Conservation (phyloP, 2,888 invertebrate genomes). For the Pteria penguin region DNA sequence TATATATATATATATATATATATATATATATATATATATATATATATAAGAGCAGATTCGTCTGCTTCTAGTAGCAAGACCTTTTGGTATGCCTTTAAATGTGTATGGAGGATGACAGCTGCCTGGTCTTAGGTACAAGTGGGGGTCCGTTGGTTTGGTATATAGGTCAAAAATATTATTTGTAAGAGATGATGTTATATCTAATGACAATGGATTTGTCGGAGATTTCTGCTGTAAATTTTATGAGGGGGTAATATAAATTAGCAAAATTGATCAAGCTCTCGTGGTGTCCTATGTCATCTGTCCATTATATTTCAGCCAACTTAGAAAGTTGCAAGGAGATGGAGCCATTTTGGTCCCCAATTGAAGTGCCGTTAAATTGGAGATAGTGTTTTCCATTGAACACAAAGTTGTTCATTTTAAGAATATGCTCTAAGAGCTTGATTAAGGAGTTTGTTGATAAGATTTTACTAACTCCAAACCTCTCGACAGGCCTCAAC, state of each 20-base stretch:
- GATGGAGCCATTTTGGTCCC: constrained; percentile 45
- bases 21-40: no score
- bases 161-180: constrained; percentile 4
- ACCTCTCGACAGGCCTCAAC: constrained; percentile 23
- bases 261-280: constrained; percentile 1
- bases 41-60: neutral
- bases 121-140: neutral
- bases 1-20: no score
- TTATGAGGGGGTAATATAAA: no score
- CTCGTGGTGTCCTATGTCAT: neutral
- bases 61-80: neutral
- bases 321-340: constrained; percentile 46
- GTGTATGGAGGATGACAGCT: constrained; percentile 7
- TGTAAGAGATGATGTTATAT: neutral
- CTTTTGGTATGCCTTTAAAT: neutral
- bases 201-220: constrained; percentile 20
- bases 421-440: no score
- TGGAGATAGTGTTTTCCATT: no score
- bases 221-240: constrained; percentile 19
- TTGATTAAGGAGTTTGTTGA: no score
- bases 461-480: no score
- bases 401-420: no score
- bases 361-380: no score
- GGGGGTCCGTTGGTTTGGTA: constrained; percentile 22
- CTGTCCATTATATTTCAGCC: constrained; percentile 37